Percentiles rank a stretch among this genome's conserved stretches.
Conservation (phyloP, 2,888 invertebrate species). For the Fabriciana adippe region DNA sequence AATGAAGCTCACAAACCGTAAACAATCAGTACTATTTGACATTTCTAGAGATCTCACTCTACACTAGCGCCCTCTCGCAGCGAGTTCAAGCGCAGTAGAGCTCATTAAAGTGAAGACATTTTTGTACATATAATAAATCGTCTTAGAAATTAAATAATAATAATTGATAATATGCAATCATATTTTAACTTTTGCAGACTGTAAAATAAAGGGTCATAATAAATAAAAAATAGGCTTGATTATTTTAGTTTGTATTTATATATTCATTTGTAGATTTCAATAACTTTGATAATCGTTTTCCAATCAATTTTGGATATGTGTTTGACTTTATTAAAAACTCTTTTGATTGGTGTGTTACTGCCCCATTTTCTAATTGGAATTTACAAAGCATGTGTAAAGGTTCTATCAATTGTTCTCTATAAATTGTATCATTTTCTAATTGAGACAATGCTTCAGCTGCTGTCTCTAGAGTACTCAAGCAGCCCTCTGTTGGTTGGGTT, state of each 20-base stretch:
- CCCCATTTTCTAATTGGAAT: slow-evolving; percentile 94
- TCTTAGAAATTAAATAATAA: no score
- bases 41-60: no score
- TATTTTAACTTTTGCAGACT: no score
- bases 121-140: no score
- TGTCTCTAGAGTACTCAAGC: slow-evolving; percentile 94
- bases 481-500: slow-evolving; percentile 95
- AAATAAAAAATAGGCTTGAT: background rate
- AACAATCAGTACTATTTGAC: no score
- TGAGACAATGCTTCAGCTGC: slow-evolving; percentile 90
- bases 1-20: no score
- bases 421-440: slow-evolving; percentile 86
- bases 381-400: slow-evolving; percentile 92
- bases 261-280: slow-evolving; percentile 63
- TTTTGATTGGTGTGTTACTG: slow-evolving; percentile 96
- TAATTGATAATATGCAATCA: no score
- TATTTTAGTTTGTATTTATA: slow-evolving; percentile 15
- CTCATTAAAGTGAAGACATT: no score
- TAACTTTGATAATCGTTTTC: slow-evolving; percentile 85
- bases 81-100: no score
- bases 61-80: no score
- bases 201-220: background rate
- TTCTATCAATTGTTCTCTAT: slow-evolving; percentile 86
- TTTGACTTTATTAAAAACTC: slow-evolving; percentile 92
- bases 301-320: slow-evolving; percentile 90